These are phyloP conservation scores for Brachystomella parvula DNA, from an alignment of 1,140 invertebrate species.

Conservation along the genomic window DNA sequence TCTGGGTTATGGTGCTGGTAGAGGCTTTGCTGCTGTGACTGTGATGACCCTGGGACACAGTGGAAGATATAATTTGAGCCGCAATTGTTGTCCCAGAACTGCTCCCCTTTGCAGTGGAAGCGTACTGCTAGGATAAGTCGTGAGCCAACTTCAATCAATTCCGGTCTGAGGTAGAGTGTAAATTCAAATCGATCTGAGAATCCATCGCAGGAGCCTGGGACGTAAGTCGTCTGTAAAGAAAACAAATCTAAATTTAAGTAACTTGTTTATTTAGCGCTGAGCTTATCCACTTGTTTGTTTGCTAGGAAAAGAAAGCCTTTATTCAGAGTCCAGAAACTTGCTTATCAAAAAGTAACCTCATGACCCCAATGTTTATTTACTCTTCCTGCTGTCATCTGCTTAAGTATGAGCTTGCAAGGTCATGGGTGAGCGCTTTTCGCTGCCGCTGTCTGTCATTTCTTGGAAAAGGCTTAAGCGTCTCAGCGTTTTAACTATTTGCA, in stretches of 20 bases:
- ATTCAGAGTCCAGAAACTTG: too few relatives aligned
- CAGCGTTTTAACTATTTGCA: background rate
- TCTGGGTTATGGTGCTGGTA: background rate
- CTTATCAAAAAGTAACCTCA: background rate
- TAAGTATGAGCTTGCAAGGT: background rate
- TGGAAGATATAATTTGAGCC: constrained; percentile 53
- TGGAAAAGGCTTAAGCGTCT: too few relatives aligned
- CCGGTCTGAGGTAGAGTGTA: constrained; percentile 62
- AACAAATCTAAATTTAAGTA: constrained; percentile 31
- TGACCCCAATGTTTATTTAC: background rate
- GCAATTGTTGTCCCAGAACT: constrained; percentile 76
- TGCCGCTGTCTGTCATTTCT: too few relatives aligned
- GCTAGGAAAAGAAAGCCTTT: too few relatives aligned
- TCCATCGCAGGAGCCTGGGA: constrained; percentile 81
- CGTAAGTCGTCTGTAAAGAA: constrained; percentile 56
- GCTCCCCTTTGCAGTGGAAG: constrained; percentile 69
- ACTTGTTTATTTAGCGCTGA: too few relatives aligned
- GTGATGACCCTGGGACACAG: constrained; percentile 16
- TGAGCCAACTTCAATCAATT: constrained; percentile 59
- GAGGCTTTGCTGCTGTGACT: background rate
- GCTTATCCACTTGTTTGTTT: too few relatives aligned
- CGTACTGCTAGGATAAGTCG: constrained; percentile 71
- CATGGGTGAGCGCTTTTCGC: too few relatives aligned
- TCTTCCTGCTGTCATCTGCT: background rate
- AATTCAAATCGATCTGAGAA: constrained; percentile 79